Base-by-base conservation (phyloP, 2,797 vertebrate species). In the Gymnothorax reevesii region DNA sequence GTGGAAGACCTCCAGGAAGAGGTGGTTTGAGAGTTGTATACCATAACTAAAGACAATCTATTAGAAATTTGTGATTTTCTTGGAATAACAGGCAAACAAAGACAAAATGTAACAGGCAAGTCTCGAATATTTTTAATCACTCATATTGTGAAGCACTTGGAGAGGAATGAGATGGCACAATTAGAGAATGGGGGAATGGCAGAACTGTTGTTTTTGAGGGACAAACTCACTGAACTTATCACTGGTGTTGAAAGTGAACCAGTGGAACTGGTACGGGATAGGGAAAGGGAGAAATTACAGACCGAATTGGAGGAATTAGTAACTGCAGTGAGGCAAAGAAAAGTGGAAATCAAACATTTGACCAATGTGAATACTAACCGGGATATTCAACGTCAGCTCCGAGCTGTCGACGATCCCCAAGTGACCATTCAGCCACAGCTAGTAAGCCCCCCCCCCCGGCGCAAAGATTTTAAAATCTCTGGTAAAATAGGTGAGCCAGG, bases 381-480 rank as follows among this genome's bases (percentile, higher is more conserved):
- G 49, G 17, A 54, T 25, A 10, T 17, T n/a, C 52, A 22, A n/a
- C 2, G 17, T 1, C 49, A 83, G n/a, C 8, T 13, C 6, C 1
- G 9, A 57, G 9, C 49, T 22, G 12, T 9, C 59, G 54, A 6
- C 25, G 59, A 13, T 2, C 17, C 20, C 55, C 7, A 57, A 49
- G 54, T 15, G 12, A 49, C 49, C 33, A 49, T 49, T 27, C 33
- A 54, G 42, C 33, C 77, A 80, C 6, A 49, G 42, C 13, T 13
- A 57, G 12, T n/a, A 54, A 57, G 49, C n/a, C n/a, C n/a, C 52
- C 49, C 80, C 69, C 86, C 52, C 12, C 71, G 79, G 80, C 5
- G 22, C 59, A 86, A 52, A 83, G 60, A 83, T 83, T 86, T 86
- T 25, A 86, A 86, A 82, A 86, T 83, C 25, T 64, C 77, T 57